Percentiles rank a stretch among this genome's conserved stretches.
Evolutionary conservation across 2,888 invertebrate species (phyloP).

Genomic region (Dendrolimus pini): DNA sequence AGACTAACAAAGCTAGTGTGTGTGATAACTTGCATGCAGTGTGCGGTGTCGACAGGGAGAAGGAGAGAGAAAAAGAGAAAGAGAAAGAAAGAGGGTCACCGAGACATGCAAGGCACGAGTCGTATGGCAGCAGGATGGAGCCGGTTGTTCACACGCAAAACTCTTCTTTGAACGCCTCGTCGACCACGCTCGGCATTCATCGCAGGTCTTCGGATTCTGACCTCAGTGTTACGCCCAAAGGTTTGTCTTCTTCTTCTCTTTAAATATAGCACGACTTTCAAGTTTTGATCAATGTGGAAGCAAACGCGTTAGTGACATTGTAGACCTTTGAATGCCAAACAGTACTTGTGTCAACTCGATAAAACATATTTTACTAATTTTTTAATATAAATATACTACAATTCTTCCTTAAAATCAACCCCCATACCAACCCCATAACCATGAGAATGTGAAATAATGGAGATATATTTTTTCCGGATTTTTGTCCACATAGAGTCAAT

Average conservation of each 20-base stretch:
- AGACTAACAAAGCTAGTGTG: constrained; percentile 68
- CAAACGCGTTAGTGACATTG: too few species aligned
- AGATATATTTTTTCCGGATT: too few species aligned
- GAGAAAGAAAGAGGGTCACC: constrained; percentile 58
- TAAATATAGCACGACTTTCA: too few species aligned
- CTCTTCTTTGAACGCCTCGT: constrained; percentile 60
- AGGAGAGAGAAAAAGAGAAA: constrained; percentile 45
- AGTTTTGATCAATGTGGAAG: too few species aligned
- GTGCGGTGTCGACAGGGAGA: constrained; percentile 66
- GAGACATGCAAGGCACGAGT: constrained; percentile 73
- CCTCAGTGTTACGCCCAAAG: constrained; percentile 94
- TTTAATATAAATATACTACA: too few species aligned
- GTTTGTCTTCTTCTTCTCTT: constrained; percentile 55
- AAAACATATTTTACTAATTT: too few species aligned
- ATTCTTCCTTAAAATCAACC: too few species aligned
- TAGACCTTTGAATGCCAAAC: too few species aligned
- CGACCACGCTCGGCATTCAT: constrained; percentile 77
- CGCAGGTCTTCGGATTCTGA: constrained; percentile 95
- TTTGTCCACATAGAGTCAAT: too few species aligned
- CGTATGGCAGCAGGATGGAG: constrained; percentile 67
- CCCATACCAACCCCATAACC: too few species aligned
- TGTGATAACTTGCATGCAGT: constrained; percentile 75
- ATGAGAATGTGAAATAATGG: too few species aligned
- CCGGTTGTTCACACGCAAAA: constrained; percentile 37
- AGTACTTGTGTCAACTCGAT: too few species aligned